Base-by-base conservation (phyloP, 2,113 vertebrate genomes). In the Brachyistius frenatus region DNA sequence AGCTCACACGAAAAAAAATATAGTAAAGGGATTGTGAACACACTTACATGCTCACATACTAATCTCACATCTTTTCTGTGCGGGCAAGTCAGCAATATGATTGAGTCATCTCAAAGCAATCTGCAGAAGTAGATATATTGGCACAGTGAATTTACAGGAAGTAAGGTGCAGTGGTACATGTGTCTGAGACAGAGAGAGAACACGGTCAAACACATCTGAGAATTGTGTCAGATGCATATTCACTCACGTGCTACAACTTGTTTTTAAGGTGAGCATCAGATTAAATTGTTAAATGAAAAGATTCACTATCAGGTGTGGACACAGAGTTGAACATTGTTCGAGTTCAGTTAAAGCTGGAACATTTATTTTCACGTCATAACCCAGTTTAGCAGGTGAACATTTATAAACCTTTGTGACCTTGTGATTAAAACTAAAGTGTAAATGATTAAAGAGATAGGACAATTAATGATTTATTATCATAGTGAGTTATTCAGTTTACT, bases 1-100 rank as follows among this genome's bases (percentile, higher is more conserved):
- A 63, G 78, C 50, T 71, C 61, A 81, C 67, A 72, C 6, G 56
- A 14, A 16, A 37, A 73, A 5, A 33, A 14, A 61, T 2, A 44
- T 8, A 67, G 61, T 60, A 52, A 56, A 69, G 6, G 13, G 7
- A 35, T 36, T n/a, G 8, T 47, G 58, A 23, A 53, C 31, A 14
- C 52, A 62, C 49, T 37, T 5, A 39, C 63, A 66, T 11, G 3
- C 15, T 7, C 36, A 16, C 65, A 57, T 35, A 57, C 32, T n/a
- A 4, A 30, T 66, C 60, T 56, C 15, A 60, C 9, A 13, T 49
- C 3, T 16, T 30, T 50, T 64, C 36, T 32, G 7, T 13, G 3
- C 30, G 30, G 15, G 54, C n/a, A 63, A 32, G 0, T 7, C 7
- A 15, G 2, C 5, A 44, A 53, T 37, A 44, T 11, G 13, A 62